A percentile compares a stretch with the other conserved stretches of the same genome.
phyloP scores from a whole-genome alignment of 2,113 vertebrate genomes.

The Pelmatolapia mariae region DNA sequence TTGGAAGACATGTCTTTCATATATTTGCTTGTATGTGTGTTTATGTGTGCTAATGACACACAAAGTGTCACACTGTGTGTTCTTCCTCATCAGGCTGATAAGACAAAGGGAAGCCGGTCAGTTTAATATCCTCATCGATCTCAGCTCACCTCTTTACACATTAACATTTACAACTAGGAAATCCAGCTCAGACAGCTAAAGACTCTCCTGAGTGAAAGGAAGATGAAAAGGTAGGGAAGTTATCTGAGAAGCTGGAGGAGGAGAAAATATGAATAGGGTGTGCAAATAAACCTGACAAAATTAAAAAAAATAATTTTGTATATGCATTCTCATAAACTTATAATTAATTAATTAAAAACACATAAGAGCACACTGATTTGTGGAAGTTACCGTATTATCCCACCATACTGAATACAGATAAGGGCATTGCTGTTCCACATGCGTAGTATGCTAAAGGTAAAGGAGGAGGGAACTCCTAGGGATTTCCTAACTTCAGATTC shows the following conservation, averaged over 20 bases:
- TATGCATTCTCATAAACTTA: neutral
- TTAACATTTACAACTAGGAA: slow-evolving; percentile 39
- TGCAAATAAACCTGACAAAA: slow-evolving; percentile 1
- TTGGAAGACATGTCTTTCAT: neutral
- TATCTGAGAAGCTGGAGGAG: neutral
- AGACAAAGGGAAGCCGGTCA: neutral
- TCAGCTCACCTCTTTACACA: slow-evolving; percentile 20
- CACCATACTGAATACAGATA: neutral
- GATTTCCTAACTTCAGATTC: neutral
- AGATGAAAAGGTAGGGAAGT: neutral
- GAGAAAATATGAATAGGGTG: neutral
- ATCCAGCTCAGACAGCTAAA: slow-evolving; percentile 17
- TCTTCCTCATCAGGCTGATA: slow-evolving; percentile 25
- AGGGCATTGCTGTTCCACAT: neutral
- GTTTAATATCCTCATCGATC: slow-evolving; percentile 40
- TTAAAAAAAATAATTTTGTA: neutral
- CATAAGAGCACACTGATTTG: neutral
- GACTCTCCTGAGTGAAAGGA: slow-evolving; percentile 19
- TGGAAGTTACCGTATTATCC: neutral
- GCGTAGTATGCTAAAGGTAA: neutral
- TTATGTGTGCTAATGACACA: neutral
- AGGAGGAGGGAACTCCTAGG: neutral
- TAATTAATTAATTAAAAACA: neutral
- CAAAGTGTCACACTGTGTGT: neutral
- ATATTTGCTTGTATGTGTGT: neutral